phyloP scores from a whole-genome alignment of 2,888 invertebrate species.

The Eupithecia vulgata region DNA sequence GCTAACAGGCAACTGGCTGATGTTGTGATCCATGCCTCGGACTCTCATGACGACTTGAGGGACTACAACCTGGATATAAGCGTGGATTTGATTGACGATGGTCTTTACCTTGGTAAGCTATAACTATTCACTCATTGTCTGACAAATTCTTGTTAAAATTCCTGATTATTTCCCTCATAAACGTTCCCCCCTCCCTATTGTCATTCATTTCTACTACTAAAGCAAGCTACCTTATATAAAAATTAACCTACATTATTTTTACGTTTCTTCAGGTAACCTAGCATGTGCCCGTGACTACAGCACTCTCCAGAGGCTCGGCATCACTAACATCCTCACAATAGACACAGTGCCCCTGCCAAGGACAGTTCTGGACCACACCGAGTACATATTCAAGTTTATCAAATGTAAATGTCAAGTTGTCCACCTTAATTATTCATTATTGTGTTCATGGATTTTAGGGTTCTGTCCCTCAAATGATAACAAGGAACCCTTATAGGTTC shows the following conservation, averaged over 20 bases:
- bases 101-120: slow-evolving; percentile 68
- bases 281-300: slow-evolving; percentile 90
- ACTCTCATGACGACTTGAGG: slow-evolving; percentile 50
- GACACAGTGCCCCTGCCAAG: slow-evolving; percentile 93
- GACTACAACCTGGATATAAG: slow-evolving; percentile 66
- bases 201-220: neutral
- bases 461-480: too few species aligned
- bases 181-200: neutral
- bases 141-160: neutral
- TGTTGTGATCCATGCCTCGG: slow-evolving; percentile 68
- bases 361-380: slow-evolving; percentile 86
- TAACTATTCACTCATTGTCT: neutral
- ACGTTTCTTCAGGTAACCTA: slow-evolving; percentile 86
- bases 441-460: neutral
- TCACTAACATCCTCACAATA: slow-evolving; percentile 91
- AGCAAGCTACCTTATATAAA: neutral
- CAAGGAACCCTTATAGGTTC: too few species aligned
- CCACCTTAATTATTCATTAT: neutral
- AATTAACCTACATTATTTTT: neutral
- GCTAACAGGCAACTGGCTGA: slow-evolving; percentile 67
- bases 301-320: slow-evolving; percentile 86
- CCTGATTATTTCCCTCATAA: neutral
- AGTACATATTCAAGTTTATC: slow-evolving; percentile 89
- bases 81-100: slow-evolving; percentile 74
- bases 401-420: slow-evolving; percentile 81